Evolutionary conservation across 2,113 vertebrate species (phyloP).

Genomic region (Tympanuchus pallidicinctus): DNA sequence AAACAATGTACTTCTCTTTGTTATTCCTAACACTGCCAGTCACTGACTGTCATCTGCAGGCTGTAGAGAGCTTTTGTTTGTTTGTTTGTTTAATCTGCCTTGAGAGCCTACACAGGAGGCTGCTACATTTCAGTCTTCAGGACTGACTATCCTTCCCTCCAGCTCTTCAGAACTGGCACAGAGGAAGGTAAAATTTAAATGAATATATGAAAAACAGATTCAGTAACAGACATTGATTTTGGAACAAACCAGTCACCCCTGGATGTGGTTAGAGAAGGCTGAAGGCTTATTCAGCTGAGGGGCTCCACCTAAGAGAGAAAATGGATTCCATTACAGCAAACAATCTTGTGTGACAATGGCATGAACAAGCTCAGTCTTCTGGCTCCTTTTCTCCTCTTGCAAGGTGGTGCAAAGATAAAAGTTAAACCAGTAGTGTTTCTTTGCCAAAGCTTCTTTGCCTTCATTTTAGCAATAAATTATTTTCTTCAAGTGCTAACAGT

Average conservation of each 20-base stretch:
- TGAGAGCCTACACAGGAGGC: neutral
- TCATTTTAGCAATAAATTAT: neutral
- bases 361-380: neutral
- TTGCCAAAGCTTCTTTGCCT: neutral
- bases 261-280: neutral
- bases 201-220: neutral
- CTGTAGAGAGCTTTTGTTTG: neutral
- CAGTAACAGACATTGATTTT: neutral
- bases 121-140: neutral
- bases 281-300: neutral
- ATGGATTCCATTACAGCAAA: fast-evolving
- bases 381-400: neutral
- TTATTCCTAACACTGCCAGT: neutral
- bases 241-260: neutral
- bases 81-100: neutral
- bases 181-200: neutral
- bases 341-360: neutral
- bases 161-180: neutral
- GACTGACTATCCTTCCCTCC: neutral
- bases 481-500: neutral
- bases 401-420: neutral
- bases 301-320: neutral
- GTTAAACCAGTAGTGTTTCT: neutral
- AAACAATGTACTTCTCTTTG: neutral
- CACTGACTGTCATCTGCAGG: neutral